phyloP scores from a whole-genome alignment of 2,888 invertebrate genomes.

The Isoperla grammatica region DNA sequence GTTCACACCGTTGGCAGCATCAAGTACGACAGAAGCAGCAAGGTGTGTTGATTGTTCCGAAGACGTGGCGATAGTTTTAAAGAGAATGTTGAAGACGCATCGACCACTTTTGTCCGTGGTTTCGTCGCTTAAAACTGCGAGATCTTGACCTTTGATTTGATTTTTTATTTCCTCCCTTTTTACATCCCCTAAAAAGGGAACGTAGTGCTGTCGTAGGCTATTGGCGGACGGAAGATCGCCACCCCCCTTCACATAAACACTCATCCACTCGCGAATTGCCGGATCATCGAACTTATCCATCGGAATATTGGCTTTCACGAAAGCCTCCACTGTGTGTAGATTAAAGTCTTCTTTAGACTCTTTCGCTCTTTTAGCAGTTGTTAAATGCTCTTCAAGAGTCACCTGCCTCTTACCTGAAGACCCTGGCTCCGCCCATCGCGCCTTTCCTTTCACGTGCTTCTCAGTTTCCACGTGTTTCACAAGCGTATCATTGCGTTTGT shows the following conservation, averaged over 20 bases:
- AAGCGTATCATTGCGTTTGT: background rate
- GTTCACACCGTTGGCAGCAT: constrained; percentile 9
- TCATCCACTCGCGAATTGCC: background rate
- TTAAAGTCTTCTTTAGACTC: constrained; percentile 14
- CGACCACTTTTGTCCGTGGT: constrained; percentile 19
- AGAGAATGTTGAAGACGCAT: constrained; percentile 21
- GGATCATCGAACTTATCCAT: background rate
- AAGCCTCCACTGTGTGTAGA: constrained; percentile 8
- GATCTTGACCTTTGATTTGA: background rate
- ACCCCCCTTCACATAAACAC: background rate
- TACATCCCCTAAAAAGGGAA: constrained; percentile 9
- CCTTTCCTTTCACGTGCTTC: background rate
- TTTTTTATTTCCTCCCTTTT: constrained; percentile 1
- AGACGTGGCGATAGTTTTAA: constrained; percentile 2
- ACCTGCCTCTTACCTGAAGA: background rate
- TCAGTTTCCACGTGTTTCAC: no score
- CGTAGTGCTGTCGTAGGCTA: constrained; percentile 12
- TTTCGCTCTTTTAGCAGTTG: constrained; percentile 10
- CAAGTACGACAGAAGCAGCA: constrained; percentile 7
- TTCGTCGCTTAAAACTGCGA: constrained; percentile 16
- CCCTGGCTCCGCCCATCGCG: no score
- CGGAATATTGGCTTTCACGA: constrained; percentile 3
- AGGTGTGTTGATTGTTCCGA: background rate
- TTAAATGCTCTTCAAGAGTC: constrained; percentile 5
- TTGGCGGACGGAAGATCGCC: constrained; percentile 18